Percentiles rank a stretch among this genome's conserved stretches.
Evolutionary conservation across 2,113 vertebrate species (phyloP).

Genomic region (Solea solea): DNA sequence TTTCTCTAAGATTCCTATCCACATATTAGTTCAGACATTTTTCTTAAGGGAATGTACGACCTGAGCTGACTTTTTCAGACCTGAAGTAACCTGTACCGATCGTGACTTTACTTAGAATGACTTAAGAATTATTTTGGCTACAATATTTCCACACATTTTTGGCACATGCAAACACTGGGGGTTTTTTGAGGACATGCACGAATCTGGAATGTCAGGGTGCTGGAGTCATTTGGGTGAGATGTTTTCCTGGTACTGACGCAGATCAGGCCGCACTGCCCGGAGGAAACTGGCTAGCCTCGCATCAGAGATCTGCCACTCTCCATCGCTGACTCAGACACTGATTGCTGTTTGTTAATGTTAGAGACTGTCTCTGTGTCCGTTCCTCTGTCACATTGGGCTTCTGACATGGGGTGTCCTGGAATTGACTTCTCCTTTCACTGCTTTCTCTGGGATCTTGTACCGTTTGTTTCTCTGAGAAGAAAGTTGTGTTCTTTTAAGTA

Average conservation of each 20-base stretch:
- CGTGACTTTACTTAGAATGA: neutral
- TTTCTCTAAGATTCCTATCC: neutral
- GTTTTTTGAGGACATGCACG: constrained; percentile 18
- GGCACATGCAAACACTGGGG: neutral
- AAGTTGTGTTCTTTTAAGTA: neutral
- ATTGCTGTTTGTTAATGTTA: constrained; percentile 63
- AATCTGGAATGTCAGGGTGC: constrained; percentile 32
- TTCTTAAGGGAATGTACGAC: neutral
- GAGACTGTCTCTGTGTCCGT: constrained; percentile 43
- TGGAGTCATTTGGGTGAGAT: constrained; percentile 49
- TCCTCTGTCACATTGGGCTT: constrained; percentile 48
- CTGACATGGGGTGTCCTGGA: constrained; percentile 30
- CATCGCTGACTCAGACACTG: constrained; percentile 50
- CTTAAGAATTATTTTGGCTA: neutral
- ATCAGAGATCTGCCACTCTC: constrained; percentile 73
- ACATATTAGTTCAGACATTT: constrained; percentile 1
- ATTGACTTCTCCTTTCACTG: constrained; percentile 7
- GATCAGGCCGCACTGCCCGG: constrained; percentile 49
- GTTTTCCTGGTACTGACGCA: constrained; percentile 56
- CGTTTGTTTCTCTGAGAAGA: constrained; percentile 2
- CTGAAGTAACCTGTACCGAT: no score
- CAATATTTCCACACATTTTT: neutral
- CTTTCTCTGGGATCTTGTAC: constrained; percentile 2
- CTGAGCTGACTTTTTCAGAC: neutral
- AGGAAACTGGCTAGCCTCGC: constrained; percentile 66